Base-by-base conservation (phyloP, 2,113 vertebrate species). In the Ictidomys tridecemlineatus region DNA sequence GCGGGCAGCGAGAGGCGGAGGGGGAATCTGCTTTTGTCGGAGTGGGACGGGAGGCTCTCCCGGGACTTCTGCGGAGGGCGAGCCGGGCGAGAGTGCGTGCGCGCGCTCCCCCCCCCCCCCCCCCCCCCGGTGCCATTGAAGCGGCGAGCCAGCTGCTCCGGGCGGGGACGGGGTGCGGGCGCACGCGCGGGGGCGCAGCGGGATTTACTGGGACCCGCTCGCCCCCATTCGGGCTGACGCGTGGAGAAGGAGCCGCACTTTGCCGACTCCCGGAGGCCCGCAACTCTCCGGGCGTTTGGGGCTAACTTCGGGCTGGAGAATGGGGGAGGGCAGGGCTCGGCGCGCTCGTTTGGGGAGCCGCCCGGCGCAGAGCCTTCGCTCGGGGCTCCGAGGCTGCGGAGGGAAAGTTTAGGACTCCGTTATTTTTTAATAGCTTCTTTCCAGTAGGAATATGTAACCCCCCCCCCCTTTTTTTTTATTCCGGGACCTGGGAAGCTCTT, bases 1-100 rank as follows among this genome's bases (percentile, higher is more conserved):
- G 39, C 65, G 45, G 61, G 63, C 32, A 79, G 48, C 37, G 61
- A n/a, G 39, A 22, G 76, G 86, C 17, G 42, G 91, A 32, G 56
- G 42, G 74, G 70, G 77, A 82, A 78, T 26, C 53, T 22, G 92
- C 90, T 95, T 97, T 93, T 94, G 97, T 96, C 48, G 91, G 89
- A 32, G 93, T 3, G 77, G 90, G 93, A 58, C 61, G 39, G 85
- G 73, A 32, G 51, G 73, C 56, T n/a, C 91, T 93, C 96, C 96
- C 17, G 85, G 94, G 98, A 97, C 97, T 96, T 91, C 77, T 14
- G 56, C 18, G 83, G 58, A 39, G 63, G 77, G 82, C 69, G 63
- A 34, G 76, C 37, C 20, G 56, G 72, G 78, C 84, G 53, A 51
- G 90, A 48, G 73, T 76, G 84, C 63, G 74, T 65, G 95, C 79